Conservation (phyloP, 2,888 invertebrate species). For the Drosophila histrio region DNA sequence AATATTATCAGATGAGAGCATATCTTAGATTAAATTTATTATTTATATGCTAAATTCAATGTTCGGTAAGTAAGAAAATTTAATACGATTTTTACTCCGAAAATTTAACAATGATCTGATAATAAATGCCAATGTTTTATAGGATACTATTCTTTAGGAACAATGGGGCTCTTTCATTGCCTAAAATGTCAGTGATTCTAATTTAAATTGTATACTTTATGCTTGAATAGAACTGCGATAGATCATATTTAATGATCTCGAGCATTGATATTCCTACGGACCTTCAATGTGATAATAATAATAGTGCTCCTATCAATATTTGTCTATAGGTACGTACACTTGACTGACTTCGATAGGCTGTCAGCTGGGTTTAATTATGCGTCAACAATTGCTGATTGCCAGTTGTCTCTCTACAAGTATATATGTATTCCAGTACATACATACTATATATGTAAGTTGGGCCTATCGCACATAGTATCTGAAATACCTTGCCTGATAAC, state of each 20-base stretch:
- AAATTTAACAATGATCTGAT: neutral
- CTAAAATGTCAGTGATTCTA: too few relatives aligned
- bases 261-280: neutral
- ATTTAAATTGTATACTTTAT: neutral
- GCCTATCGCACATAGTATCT: slow-evolving; percentile 24
- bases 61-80: neutral
- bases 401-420: neutral
- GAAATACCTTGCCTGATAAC: slow-evolving; percentile 15
- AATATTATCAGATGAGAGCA: too few relatives aligned
- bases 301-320: neutral
- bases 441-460: neutral
- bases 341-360: neutral
- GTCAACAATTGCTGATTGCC: slow-evolving; percentile 26
- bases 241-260: neutral
- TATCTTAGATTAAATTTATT: neutral
- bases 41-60: neutral
- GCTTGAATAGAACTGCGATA: neutral
- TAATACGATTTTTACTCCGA: neutral
- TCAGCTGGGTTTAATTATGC: slow-evolving; percentile 31
- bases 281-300: neutral
- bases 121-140: too few relatives aligned
- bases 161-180: neutral
- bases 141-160: neutral
- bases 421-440: neutral
- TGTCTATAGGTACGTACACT: neutral